These are phyloP conservation scores for Contarinia nasturtii DNA, from an alignment of 1,140 invertebrate species.

Conservation along the genomic window DNA sequence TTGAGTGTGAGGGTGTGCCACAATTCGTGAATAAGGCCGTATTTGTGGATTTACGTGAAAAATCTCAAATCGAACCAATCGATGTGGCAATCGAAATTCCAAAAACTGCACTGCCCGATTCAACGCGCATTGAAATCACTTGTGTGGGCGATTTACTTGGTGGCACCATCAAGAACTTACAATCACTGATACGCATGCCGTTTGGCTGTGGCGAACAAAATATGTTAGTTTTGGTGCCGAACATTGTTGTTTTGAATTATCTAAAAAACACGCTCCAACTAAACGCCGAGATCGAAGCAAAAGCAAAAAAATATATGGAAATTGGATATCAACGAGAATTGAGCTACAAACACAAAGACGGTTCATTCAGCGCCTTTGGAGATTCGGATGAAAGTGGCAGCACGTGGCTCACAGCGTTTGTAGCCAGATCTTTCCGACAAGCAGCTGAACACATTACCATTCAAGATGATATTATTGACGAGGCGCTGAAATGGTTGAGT, in stretches of 20 bases:
- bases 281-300: conserved; percentile 30
- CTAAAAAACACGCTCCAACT: conserved; percentile 18
- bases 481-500: conserved; percentile 63
- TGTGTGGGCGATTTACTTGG: conserved; percentile 63
- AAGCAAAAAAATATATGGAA: conserved; percentile 58
- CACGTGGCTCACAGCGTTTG: conserved; percentile 92
- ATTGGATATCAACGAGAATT: conserved; percentile 82
- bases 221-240: conserved; percentile 82
- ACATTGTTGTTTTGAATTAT: conserved; percentile 72
- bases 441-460: conserved; percentile 63
- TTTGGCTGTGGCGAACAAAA: conserved; percentile 91
- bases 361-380: conserved; percentile 91
- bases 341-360: conserved; percentile 72
- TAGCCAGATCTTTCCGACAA: conserved; percentile 69
- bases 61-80: conserved; percentile 14
- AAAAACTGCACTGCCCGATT: conserved; percentile 43
- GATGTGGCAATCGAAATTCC: conserved; percentile 39
- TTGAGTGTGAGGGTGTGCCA: conserved; percentile 62
- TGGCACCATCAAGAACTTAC: conserved; percentile 52
- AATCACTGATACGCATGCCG: conserved; percentile 60
- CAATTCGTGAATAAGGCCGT: conserved; percentile 56
- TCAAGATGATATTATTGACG: conserved; percentile 49
- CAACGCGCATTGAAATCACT: conserved; percentile 49
- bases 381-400: conserved; percentile 52
- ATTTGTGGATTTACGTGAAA: conserved; percentile 48